These are phyloP conservation scores for Peromyscus maniculatus DNA, from an alignment of 2,113 vertebrate species.

Conservation along the genomic window DNA sequence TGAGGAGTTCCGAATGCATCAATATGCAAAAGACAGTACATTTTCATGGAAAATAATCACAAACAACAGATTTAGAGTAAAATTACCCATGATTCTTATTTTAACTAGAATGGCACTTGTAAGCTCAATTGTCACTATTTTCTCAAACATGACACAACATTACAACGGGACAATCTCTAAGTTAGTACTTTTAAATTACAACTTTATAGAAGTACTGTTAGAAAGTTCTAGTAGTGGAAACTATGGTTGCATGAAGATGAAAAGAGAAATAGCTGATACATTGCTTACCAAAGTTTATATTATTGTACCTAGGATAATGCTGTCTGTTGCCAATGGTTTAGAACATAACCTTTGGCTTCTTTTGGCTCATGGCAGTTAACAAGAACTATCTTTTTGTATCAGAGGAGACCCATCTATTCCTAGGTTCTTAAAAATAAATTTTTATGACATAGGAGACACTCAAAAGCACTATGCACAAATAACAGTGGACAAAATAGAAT, in stretches of 20 bases:
- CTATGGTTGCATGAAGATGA: background rate
- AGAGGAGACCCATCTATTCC: background rate
- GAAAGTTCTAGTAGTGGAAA: background rate
- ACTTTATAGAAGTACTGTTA: background rate
- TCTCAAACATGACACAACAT: background rate
- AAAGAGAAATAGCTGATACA: background rate
- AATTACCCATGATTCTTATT: background rate
- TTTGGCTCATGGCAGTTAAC: background rate
- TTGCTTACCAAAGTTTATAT: background rate
- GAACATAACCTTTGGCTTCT: background rate
- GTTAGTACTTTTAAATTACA: background rate
- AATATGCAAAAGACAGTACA: background rate
- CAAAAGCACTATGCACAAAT: background rate
- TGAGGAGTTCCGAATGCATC: background rate
- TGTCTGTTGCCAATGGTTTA: background rate
- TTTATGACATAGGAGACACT: background rate
- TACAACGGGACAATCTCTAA: background rate
- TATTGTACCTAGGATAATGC: background rate
- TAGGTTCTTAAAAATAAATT: background rate
- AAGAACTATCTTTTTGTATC: background rate
- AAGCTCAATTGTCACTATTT: background rate
- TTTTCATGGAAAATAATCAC: conserved; percentile 27
- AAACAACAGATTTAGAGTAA: background rate
- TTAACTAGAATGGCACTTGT: conserved; percentile 17
- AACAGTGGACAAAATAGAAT: background rate